These are phyloP conservation scores for Acanthoscelides obtectus DNA, from an alignment of 2,888 invertebrate species.

Conservation along the genomic window DNA sequence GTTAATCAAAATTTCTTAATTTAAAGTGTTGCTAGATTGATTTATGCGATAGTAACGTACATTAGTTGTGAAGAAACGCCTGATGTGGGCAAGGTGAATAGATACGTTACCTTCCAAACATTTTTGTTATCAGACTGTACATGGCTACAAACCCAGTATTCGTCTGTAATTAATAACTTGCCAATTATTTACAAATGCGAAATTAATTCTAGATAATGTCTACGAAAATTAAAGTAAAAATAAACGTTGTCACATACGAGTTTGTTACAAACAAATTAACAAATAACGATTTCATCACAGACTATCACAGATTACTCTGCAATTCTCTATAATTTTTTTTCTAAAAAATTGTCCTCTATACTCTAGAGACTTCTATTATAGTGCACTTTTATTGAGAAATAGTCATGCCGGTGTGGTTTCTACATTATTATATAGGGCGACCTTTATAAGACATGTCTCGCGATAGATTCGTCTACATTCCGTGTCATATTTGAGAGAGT, in stretches of 20 bases:
- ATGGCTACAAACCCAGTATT: background rate
- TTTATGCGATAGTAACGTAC: too few species aligned
- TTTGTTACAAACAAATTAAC: background rate
- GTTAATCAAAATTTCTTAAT: too few species aligned
- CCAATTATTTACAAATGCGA: background rate
- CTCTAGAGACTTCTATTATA: background rate
- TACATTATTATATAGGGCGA: background rate
- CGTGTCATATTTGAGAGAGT: background rate
- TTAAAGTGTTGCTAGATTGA: too few species aligned
- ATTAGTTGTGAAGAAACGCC: background rate
- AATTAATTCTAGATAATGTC: background rate
- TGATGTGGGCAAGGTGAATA: background rate
- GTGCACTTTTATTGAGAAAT: background rate
- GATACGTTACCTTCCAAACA: background rate
- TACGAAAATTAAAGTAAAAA: background rate
- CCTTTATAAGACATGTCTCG: background rate
- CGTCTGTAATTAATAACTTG: background rate
- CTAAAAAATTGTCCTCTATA: background rate
- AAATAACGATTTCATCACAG: slow-evolving; percentile 39
- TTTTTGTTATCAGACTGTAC: background rate
- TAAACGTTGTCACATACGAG: background rate
- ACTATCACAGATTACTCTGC: slow-evolving; percentile 48
- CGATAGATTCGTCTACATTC: background rate
- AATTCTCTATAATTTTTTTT: slow-evolving; percentile 33
- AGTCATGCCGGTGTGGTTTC: background rate